Evolutionary conservation across 2,888 invertebrate genomes (phyloP).

Genomic region (Trichacis sp.): DNA sequence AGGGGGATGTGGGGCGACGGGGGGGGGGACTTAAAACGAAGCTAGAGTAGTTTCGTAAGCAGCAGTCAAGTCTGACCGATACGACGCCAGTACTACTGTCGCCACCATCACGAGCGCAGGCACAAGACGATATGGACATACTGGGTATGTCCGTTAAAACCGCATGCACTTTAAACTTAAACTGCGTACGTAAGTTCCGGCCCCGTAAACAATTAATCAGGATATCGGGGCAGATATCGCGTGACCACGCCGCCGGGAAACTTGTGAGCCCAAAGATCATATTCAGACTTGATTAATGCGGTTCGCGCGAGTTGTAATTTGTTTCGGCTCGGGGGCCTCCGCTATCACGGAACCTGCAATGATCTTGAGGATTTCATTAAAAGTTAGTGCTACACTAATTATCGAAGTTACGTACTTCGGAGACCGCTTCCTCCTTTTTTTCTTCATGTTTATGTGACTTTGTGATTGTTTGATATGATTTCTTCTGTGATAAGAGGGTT

Average conservation of each 20-base stretch:
- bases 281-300: slow-evolving; percentile 9
- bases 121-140: slow-evolving; percentile 67
- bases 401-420: slow-evolving; percentile 8
- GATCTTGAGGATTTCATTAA: slow-evolving; percentile 2
- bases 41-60: slow-evolving; percentile 55
- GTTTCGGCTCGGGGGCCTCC: not conserved
- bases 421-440: not conserved
- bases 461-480: no score
- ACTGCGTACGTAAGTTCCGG: slow-evolving; percentile 44
- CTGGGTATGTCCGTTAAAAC: slow-evolving; percentile 63
- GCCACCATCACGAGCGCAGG: slow-evolving; percentile 67
- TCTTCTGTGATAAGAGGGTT: no score
- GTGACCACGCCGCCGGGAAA: slow-evolving; percentile 2
- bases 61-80: slow-evolving; percentile 64
- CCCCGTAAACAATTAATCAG: slow-evolving; percentile 37
- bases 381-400: slow-evolving; percentile 10
- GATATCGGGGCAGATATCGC: slow-evolving; percentile 17
- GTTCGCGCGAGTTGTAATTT: slow-evolving; percentile 12
- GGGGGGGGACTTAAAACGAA: slow-evolving; percentile 46
- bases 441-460: no score
- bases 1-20: slow-evolving; percentile 39
- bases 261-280: not conserved
- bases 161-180: slow-evolving; percentile 51
- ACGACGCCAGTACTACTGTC: slow-evolving; percentile 67
- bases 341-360: not conserved